Evolutionary conservation across 1,140 invertebrate genomes (phyloP).

Genomic region (Andrena cerasifolii): DNA sequence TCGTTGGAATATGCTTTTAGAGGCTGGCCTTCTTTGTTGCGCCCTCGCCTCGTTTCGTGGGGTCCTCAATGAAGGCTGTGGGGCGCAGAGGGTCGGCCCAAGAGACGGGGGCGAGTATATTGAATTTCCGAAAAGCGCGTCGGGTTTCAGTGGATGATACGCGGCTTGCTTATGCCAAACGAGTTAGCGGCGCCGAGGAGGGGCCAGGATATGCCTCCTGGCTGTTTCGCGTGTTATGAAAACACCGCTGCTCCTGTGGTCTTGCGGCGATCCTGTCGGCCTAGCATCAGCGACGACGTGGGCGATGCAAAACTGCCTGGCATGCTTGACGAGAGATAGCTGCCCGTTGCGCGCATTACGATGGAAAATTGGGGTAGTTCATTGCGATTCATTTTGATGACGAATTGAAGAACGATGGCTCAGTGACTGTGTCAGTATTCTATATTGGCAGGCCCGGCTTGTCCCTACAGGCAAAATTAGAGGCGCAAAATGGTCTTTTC

Average conservation of each 20-base stretch:
- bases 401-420: too few species aligned
- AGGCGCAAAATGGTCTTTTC: too few species aligned
- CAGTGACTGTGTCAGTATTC: too few species aligned
- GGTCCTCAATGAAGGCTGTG: conserved; percentile 34
- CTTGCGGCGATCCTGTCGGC: background rate
- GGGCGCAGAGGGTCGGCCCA: conserved; percentile 42
- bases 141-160: conserved; percentile 74
- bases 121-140: conserved; percentile 78
- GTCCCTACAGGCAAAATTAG: too few species aligned
- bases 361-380: background rate
- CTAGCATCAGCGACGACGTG: too few species aligned
- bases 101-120: conserved; percentile 67
- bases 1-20: conserved; percentile 61
- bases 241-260: conserved; percentile 40
- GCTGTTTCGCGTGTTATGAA: conserved; percentile 54
- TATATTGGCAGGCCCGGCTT: too few species aligned
- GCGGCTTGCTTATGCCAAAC: conserved; percentile 64
- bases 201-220: conserved; percentile 32
- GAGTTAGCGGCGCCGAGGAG: conserved; percentile 57
- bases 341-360: background rate
- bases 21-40: conserved; percentile 61
- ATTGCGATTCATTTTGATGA: too few species aligned
- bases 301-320: background rate
- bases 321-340: background rate
- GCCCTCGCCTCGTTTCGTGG: conserved; percentile 35